Percentiles rank a stretch among this genome's conserved stretches.
phyloP scores from a whole-genome alignment of 2,888 invertebrate species.

The Malacosoma neustria region DNA sequence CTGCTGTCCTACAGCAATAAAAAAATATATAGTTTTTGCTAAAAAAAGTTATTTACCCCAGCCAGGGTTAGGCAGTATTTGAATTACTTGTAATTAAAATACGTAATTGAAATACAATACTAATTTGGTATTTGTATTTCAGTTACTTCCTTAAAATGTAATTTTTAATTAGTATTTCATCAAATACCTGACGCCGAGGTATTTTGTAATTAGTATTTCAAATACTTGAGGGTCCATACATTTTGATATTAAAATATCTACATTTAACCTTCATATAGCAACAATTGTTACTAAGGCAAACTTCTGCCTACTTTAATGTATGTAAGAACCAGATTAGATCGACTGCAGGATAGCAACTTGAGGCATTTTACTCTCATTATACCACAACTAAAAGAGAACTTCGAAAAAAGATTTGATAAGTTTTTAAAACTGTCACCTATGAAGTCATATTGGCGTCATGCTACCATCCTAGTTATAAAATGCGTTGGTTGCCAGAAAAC shows the following conservation, averaged over 20 bases:
- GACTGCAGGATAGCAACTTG: neutral
- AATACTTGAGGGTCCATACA: too few species aligned
- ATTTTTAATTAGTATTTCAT: neutral
- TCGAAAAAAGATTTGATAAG: conserved; percentile 6
- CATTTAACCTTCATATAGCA: too few species aligned
- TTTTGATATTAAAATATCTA: too few species aligned
- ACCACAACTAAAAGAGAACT: conserved; percentile 1
- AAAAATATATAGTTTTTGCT: neutral
- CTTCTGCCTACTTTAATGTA: conserved; percentile 3
- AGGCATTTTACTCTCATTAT: conserved; percentile 4
- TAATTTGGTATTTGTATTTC: conserved; percentile 6
- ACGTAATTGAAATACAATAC: conserved; percentile 27
- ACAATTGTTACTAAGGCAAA: conserved; percentile 5
- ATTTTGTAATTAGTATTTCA: neutral
- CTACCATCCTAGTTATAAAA: conserved; percentile 4
- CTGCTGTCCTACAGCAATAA: too few species aligned
- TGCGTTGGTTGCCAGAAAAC: conserved; percentile 4
- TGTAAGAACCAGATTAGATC: conserved; percentile 1
- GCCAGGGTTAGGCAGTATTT: conserved; percentile 14
- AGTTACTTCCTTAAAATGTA: neutral
- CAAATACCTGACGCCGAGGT: neutral
- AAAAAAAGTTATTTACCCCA: neutral
- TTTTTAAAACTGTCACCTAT: conserved; percentile 4
- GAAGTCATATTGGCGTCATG: conserved; percentile 4
- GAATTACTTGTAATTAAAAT: conserved; percentile 24